These are phyloP conservation scores for Cuculus canorus DNA, from an alignment of 2,797 vertebrate genomes.

Conservation along the genomic window DNA sequence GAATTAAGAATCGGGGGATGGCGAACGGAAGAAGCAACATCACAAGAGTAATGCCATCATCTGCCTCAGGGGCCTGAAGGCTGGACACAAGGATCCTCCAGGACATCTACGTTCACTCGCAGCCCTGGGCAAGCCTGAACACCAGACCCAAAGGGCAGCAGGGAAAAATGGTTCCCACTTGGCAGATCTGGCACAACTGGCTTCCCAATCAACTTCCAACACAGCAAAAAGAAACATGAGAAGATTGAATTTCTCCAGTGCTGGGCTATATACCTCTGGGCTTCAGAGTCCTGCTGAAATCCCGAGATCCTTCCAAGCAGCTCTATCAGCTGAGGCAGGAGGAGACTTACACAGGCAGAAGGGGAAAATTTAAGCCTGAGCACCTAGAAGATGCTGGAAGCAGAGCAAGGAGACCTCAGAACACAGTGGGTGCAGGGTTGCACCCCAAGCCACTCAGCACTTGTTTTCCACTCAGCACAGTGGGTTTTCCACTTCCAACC, in stretches of 20 bases:
- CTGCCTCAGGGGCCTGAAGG: background rate
- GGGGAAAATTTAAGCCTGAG: background rate
- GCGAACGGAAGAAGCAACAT: background rate
- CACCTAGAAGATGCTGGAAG: background rate
- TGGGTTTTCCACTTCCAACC: background rate
- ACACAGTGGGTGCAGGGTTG: background rate
- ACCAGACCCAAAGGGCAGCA: background rate
- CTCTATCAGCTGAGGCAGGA: background rate
- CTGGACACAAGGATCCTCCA: background rate
- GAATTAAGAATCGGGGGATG: background rate
- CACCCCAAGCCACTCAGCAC: too few species aligned
- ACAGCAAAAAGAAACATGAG: background rate
- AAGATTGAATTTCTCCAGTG: background rate
- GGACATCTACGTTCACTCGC: fast-evolving
- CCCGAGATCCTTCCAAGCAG: background rate
- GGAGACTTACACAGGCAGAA: background rate
- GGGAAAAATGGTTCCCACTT: background rate
- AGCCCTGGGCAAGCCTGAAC: background rate
- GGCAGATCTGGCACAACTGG: background rate
- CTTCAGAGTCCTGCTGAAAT: background rate
- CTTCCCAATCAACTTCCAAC: background rate
- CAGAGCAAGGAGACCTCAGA: background rate
- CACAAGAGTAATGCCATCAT: background rate
- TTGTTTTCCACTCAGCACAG: too few species aligned
- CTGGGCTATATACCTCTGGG: background rate